phyloP scores from a whole-genome alignment of 2,797 vertebrate species.

The Diplodus sargus region DNA sequence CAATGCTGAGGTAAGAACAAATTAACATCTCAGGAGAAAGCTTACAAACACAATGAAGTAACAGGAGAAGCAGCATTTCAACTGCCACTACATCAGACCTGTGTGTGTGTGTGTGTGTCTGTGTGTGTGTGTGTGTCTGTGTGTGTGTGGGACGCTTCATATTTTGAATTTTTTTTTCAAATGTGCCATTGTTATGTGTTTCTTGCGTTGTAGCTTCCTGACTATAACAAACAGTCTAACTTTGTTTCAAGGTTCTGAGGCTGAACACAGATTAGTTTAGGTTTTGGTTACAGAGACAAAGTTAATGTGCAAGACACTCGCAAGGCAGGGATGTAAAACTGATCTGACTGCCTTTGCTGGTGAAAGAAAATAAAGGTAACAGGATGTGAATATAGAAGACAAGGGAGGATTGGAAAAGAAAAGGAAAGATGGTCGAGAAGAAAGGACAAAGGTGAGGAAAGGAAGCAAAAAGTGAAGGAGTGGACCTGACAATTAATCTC shows the following conservation, averaged over 20 bases:
- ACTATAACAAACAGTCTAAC: too few species aligned
- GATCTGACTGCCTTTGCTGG: neutral
- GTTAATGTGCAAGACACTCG: too few species aligned
- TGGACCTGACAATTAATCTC: neutral
- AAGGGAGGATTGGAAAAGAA: neutral
- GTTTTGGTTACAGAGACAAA: too few species aligned
- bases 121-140: neutral
- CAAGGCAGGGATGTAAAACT: too few species aligned
- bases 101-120: neutral
- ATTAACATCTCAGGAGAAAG: neutral
- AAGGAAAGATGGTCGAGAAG: neutral
- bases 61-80: neutral
- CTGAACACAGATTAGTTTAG: too few species aligned
- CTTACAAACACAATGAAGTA: neutral
- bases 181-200: too few species aligned
- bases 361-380: neutral
- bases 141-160: too few species aligned
- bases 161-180: too few species aligned
- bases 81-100: neutral
- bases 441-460: neutral
- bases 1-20: neutral
- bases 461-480: neutral
- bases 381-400: neutral
- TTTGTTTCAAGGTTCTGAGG: too few species aligned
- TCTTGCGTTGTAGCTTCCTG: too few species aligned